phyloP scores from a whole-genome alignment of 2,113 vertebrate genomes.

The Anguilla rostrata region DNA sequence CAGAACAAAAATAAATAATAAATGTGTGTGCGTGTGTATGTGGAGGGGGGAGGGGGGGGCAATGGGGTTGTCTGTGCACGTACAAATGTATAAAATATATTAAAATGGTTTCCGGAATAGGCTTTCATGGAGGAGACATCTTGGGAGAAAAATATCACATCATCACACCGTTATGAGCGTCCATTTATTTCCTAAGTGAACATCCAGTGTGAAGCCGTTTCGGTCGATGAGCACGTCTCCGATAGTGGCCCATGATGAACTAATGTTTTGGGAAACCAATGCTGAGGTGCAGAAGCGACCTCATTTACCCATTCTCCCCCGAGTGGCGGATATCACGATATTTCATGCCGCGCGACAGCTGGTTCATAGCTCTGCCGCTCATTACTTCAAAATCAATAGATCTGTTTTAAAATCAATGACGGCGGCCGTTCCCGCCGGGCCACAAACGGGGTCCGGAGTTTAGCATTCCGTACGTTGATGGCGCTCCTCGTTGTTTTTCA shows the following conservation, averaged over 20 bases:
- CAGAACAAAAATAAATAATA: no score
- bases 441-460: not conserved
- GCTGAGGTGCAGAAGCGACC: not conserved
- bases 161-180: not conserved
- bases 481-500: slow-evolving; percentile 16
- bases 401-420: slow-evolving; percentile 13
- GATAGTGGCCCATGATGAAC: not conserved
- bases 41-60: no score
- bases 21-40: no score
- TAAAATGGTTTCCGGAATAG: not conserved
- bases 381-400: not conserved
- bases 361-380: not conserved
- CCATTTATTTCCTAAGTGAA: not conserved
- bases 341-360: not conserved
- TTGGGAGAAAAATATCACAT: not conserved
- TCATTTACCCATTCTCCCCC: not conserved
- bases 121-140: not conserved
- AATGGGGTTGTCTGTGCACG: not conserved
- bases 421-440: slow-evolving; percentile 3
- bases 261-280: not conserved
- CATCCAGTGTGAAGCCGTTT: not conserved
- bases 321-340: not conserved
- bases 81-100: not conserved
- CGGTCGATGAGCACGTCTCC: not conserved
- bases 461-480: not conserved